A percentile compares a stretch with the other conserved stretches of the same genome.
phyloP scores from a whole-genome alignment of 1,140 invertebrate genomes.

The Probaryconus sp. region DNA sequence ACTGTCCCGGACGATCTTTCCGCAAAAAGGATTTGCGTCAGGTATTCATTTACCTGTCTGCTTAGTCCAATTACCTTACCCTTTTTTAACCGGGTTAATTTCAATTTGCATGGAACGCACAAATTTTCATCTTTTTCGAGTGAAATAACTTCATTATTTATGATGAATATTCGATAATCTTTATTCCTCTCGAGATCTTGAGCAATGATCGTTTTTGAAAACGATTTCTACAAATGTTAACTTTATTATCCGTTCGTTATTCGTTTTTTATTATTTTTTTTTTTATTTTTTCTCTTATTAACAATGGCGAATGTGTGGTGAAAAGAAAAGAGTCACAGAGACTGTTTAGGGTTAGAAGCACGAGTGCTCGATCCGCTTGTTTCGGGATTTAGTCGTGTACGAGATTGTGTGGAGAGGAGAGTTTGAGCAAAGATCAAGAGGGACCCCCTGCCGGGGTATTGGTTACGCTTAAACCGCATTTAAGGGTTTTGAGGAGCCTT shows the following conservation, averaged over 20 bases:
- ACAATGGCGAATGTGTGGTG: conserved; percentile 51
- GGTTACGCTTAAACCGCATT: conserved; percentile 63
- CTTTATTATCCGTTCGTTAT: conserved; percentile 50
- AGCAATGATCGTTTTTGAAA: conserved; percentile 42
- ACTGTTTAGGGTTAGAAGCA: conserved; percentile 15
- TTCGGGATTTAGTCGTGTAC: conserved; percentile 51
- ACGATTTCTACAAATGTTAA: conserved; percentile 49
- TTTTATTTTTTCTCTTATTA: conserved; percentile 49
- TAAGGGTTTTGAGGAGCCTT: conserved; percentile 54
- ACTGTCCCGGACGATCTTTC: no score
- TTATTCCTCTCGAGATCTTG: no score
- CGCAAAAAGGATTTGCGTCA: neutral
- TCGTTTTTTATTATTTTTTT: no score
- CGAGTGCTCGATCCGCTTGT: conserved; percentile 26
- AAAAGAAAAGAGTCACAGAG: conserved; percentile 46
- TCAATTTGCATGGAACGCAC: no score
- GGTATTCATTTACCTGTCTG: no score
- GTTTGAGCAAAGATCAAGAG: conserved; percentile 49
- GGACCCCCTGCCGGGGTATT: conserved; percentile 63
- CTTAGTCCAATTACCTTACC: no score
- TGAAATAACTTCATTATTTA: no score
- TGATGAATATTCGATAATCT: no score
- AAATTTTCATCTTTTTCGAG: no score
- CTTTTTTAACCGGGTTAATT: no score
- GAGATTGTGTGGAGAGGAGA: conserved; percentile 52